Evolutionary conservation across 2,888 invertebrate genomes (phyloP).

Genomic region (Drosophila maculinotata): DNA sequence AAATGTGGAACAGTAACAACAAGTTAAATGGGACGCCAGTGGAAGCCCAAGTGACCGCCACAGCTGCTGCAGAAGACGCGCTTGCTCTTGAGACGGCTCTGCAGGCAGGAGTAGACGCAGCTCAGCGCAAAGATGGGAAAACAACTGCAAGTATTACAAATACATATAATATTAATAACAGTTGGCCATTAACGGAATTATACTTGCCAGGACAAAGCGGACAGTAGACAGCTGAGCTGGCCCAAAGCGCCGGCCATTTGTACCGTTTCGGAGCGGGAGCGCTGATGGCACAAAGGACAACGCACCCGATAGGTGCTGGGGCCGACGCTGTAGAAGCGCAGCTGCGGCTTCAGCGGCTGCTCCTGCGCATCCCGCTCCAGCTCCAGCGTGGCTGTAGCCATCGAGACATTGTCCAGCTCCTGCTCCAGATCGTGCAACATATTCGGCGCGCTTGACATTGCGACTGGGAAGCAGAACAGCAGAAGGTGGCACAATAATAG

Average conservation of each 20-base stretch:
- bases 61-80: slow-evolving; percentile 83
- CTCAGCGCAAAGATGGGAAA: slow-evolving; percentile 83
- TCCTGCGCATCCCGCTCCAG: slow-evolving; percentile 47
- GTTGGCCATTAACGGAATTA: slow-evolving; percentile 24
- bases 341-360: slow-evolving; percentile 59
- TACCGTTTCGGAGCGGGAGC: slow-evolving; percentile 77
- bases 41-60: slow-evolving; percentile 83
- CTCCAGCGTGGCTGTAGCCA: slow-evolving; percentile 37
- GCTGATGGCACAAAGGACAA: slow-evolving; percentile 80
- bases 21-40: slow-evolving; percentile 73
- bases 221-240: slow-evolving; percentile 77
- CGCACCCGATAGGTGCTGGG: slow-evolving; percentile 77
- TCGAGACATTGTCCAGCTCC: slow-evolving; percentile 51
- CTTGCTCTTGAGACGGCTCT: slow-evolving; percentile 80
- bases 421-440: slow-evolving; percentile 74
- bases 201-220: slow-evolving; percentile 77
- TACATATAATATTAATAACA: background rate
- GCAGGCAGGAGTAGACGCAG: slow-evolving; percentile 80
- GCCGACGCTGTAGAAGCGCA: slow-evolving; percentile 82
- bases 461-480: slow-evolving; percentile 55
- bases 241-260: slow-evolving; percentile 78
- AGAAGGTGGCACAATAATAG: slow-evolving; percentile 1
- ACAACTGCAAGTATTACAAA: slow-evolving; percentile 67
- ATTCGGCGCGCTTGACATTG: slow-evolving; percentile 64
- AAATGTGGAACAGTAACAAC: slow-evolving; percentile 13